Base-by-base conservation (phyloP, 2,888 invertebrate species). In the Globia sparganii region DNA sequence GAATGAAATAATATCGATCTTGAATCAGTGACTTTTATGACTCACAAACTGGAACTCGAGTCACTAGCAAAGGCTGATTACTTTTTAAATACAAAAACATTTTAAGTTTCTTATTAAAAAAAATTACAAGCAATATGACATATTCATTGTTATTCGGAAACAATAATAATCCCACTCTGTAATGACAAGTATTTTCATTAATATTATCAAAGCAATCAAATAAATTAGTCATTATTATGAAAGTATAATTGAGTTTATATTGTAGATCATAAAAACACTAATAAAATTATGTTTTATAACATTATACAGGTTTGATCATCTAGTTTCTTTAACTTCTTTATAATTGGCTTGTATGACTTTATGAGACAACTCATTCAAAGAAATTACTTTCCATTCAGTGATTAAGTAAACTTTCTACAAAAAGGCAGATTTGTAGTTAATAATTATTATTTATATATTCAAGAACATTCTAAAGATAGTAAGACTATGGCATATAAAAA, bases 401-500 rank as follows among this genome's bases (percentile, higher is more conserved):
- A 46, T 65, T 59, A 75, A 71, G 56, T 59, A 49, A 68, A 81
- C 64, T 74, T 81, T 85, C 71, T 58, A 56, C 18, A 46, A 37
- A 21, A 13, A 46, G 9, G 15, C 21, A 61, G 37, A 56, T 72
- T 77, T 67, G 15, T 61, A 69, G 18, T 49, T 65, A 56, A 40
- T 49, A 77, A 43, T 43, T 13, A 43, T 43, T 74, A 72, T 65
- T 71, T 68, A 58, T 56, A 77, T 75, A 86, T 81, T 80, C 74
- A 85, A 74, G 65, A 80, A 77, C 68, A 87, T 85, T 83, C 80
- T 61, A 64, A 75, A 74, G 68, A 73, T 66, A 77, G 71, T 72
- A 31, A 81, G 76, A 79, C 69, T 74, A 75, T 70, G 68, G 75
- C 49, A 77, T 80, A 75, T 84, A 85, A 86, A 88, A 81, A 73